phyloP scores from a whole-genome alignment of 53 echinoderm and acorn worm genomes.

The Holothuria scabra region DNA sequence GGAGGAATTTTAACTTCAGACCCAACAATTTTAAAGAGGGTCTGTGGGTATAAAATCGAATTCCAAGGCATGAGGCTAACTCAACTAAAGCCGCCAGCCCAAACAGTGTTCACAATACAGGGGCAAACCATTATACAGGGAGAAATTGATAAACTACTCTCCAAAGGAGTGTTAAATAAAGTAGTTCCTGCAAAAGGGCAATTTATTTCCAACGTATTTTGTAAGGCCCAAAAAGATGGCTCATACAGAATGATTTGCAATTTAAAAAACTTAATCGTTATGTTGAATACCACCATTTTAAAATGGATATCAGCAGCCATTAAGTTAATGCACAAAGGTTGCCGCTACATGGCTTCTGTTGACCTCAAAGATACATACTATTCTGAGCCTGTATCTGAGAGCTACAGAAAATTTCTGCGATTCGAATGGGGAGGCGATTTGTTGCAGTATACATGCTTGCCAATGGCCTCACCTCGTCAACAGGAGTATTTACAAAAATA shows the following conservation, averaged over 20 bases:
- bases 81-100: too few relatives aligned
- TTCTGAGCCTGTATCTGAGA: slow-evolving; percentile 45
- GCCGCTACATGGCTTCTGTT: slow-evolving; percentile 58
- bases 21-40: too few relatives aligned
- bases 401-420: slow-evolving; percentile 26
- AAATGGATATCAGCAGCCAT: slow-evolving; percentile 54
- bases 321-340: slow-evolving; percentile 48
- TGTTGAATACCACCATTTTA: slow-evolving; percentile 17
- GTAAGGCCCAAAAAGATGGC: too few relatives aligned
- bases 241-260: too few relatives aligned
- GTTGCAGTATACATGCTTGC: background rate
- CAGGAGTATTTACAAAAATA: slow-evolving; percentile 56
- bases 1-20: too few relatives aligned
- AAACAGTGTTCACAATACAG: too few relatives aligned
- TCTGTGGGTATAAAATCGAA: too few relatives aligned
- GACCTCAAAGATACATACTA: slow-evolving; percentile 68
- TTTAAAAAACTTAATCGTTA: too few relatives aligned
- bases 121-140: background rate
- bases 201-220: too few relatives aligned
- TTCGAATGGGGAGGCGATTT: slow-evolving; percentile 43
- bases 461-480: slow-evolving; percentile 56
- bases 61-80: too few relatives aligned
- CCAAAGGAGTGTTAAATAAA: too few relatives aligned
- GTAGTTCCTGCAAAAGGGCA: too few relatives aligned
- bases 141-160: slow-evolving; percentile 55